Conservation (phyloP, 2,888 invertebrate genomes). For the Hesperia comma region DNA sequence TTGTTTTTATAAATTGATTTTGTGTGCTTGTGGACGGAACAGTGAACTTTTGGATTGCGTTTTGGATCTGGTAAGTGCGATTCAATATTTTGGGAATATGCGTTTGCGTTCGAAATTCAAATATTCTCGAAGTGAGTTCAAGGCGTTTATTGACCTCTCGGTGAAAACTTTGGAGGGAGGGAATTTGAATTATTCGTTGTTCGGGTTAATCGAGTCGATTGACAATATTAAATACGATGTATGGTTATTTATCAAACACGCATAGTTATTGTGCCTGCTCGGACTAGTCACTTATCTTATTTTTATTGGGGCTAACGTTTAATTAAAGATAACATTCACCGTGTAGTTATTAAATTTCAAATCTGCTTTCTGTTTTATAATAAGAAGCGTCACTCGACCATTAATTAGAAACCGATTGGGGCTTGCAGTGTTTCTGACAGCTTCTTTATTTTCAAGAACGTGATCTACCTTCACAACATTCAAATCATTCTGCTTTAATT, state of each 20-base stretch:
- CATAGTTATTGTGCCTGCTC: slow-evolving; percentile 13
- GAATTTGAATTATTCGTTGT: slow-evolving; percentile 6
- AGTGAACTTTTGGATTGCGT: slow-evolving; percentile 78
- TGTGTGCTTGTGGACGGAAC: slow-evolving; percentile 71
- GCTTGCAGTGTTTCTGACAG: background rate
- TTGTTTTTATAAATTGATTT: slow-evolving; percentile 46
- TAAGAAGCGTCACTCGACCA: background rate
- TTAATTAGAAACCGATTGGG: background rate
- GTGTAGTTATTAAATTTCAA: slow-evolving; percentile 29
- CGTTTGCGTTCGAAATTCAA: slow-evolving; percentile 14
- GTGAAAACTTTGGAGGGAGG: slow-evolving; percentile 13
- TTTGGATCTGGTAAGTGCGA: slow-evolving; percentile 73
- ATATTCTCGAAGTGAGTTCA: slow-evolving; percentile 7
- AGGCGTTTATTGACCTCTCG: slow-evolving; percentile 19
- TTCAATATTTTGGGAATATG: slow-evolving; percentile 21
- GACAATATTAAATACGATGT: slow-evolving; percentile 2
- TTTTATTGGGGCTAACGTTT: slow-evolving; percentile 36
- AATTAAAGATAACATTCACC: slow-evolving; percentile 36
- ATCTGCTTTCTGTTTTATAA: slow-evolving; percentile 16
- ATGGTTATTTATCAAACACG: slow-evolving; percentile 32
- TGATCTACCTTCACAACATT: too few species aligned
- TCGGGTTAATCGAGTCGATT: background rate
- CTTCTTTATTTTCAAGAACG: too few species aligned
- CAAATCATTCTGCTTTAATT: too few species aligned
- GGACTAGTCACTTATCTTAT: slow-evolving; percentile 31